phyloP scores from a whole-genome alignment of 1,140 invertebrate species.

The Brachystomella parvula region DNA sequence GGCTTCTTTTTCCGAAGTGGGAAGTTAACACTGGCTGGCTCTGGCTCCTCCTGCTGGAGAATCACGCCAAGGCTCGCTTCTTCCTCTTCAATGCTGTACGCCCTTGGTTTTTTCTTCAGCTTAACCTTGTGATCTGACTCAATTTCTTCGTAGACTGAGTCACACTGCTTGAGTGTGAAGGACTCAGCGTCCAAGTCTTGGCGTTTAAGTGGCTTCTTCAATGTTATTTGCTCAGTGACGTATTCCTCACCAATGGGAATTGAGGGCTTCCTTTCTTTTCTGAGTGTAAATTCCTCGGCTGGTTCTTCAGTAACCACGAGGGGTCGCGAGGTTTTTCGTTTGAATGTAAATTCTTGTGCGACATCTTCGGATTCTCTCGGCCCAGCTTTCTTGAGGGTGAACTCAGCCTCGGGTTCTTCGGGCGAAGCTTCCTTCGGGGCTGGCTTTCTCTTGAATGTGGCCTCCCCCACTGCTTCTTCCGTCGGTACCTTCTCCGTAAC shows the following conservation, averaged over 20 bases:
- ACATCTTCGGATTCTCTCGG: not conserved
- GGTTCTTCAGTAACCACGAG: not conserved
- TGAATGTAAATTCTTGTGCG: not conserved
- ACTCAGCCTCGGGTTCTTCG: no score
- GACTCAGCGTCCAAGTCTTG: slow-evolving; percentile 32
- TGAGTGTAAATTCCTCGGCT: no score
- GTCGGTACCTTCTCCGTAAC: no score
- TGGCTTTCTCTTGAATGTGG: slow-evolving; percentile 36
- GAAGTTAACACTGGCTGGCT: slow-evolving; percentile 39
- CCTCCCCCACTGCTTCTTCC: slow-evolving; percentile 47
- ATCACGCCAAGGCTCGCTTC: slow-evolving; percentile 26
- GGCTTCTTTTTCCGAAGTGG: slow-evolving; percentile 34
- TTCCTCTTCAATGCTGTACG: slow-evolving; percentile 37
- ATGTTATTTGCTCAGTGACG: slow-evolving; percentile 9
- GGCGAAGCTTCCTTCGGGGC: no score
- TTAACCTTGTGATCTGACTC: slow-evolving; percentile 38
- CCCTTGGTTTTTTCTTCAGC: slow-evolving; percentile 24
- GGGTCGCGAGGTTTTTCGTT: not conserved
- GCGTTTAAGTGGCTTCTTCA: slow-evolving; percentile 17
- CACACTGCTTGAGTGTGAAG: slow-evolving; percentile 37
- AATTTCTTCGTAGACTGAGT: slow-evolving; percentile 37
- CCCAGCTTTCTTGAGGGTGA: no score
- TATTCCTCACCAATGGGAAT: not conserved
- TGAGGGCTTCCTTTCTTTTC: slow-evolving; percentile 30
- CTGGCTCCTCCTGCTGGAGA: slow-evolving; percentile 34